Conservation (phyloP, 2,888 invertebrate species). For the Deilephila porcellus region DNA sequence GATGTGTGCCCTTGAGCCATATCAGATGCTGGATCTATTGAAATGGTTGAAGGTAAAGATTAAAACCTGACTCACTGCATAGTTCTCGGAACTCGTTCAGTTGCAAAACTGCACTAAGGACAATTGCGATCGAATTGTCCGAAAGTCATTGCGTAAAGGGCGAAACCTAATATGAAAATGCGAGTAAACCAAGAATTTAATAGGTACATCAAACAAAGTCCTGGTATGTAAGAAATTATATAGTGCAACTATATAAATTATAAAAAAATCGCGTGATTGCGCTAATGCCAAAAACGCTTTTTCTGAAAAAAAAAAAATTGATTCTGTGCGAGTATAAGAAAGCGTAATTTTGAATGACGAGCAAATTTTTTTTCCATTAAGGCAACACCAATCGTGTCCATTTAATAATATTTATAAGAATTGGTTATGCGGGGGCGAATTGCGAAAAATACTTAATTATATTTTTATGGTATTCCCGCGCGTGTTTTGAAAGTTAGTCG, state of each 20-base stretch:
- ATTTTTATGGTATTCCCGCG: constrained; percentile 3
- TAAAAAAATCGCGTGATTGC: constrained; percentile 6
- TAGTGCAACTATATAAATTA: neutral
- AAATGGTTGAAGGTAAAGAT: constrained; percentile 12
- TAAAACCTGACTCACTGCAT: constrained; percentile 10
- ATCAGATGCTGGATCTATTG: constrained; percentile 21
- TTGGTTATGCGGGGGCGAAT: neutral
- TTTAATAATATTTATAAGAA: neutral
- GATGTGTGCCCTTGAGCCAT: neutral
- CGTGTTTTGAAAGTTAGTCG: constrained; percentile 4
- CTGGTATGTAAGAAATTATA: too few species aligned
- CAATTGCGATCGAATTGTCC: constrained; percentile 10
- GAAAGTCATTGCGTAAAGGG: neutral
- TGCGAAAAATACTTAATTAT: neutral
- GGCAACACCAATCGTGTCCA: neutral
- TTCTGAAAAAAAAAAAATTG: too few species aligned
- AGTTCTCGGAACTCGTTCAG: constrained; percentile 10
- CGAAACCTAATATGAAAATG: neutral
- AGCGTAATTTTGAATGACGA: neutral
- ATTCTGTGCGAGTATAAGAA: neutral
- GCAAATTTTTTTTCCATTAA: neutral
- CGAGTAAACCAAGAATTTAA: constrained; percentile 12
- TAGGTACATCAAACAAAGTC: neutral
- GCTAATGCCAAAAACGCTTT: neutral
- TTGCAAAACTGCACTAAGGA: constrained; percentile 17